A percentile compares a stretch with the other conserved stretches of the same genome.
These are phyloP conservation scores for Phocides pigmalion DNA, from an alignment of 1,140 invertebrate genomes.

Conservation along the genomic window DNA sequence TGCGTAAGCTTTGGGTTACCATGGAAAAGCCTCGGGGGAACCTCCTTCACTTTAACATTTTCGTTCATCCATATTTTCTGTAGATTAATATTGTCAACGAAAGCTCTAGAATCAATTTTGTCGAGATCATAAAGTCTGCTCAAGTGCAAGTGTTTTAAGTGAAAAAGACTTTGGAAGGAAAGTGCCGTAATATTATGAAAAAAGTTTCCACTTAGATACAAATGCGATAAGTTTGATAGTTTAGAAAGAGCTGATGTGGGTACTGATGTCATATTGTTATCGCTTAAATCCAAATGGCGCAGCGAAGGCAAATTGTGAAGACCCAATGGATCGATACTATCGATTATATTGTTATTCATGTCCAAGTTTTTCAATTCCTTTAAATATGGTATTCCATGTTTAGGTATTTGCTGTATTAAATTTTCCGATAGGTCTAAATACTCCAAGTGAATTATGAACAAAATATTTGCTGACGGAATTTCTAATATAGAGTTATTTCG, in stretches of 20 bases:
- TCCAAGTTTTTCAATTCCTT: slow-evolving; percentile 87
- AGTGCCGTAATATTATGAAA: slow-evolving; percentile 87
- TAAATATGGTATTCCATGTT: slow-evolving; percentile 87
- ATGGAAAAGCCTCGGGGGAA: slow-evolving; percentile 90
- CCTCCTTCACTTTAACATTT: slow-evolving; percentile 87
- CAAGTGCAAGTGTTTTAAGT: slow-evolving; percentile 89
- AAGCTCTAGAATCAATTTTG: slow-evolving; percentile 89
- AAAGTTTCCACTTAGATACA: slow-evolving; percentile 91
- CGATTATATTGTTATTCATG: slow-evolving; percentile 89
- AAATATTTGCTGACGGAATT: slow-evolving; percentile 88
- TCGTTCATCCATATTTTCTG: slow-evolving; percentile 91
- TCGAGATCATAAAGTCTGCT: slow-evolving; percentile 87
- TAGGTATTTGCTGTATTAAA: slow-evolving; percentile 87
- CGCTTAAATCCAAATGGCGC: slow-evolving; percentile 89
- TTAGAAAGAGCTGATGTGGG: slow-evolving; percentile 90
- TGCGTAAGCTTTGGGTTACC: slow-evolving; percentile 89
- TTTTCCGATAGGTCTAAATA: slow-evolving; percentile 89
- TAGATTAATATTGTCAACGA: slow-evolving; percentile 93
- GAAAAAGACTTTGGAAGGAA: slow-evolving; percentile 92
- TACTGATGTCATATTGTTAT: slow-evolving; percentile 91
- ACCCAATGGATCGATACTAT: slow-evolving; percentile 86
- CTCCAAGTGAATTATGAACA: slow-evolving; percentile 86
- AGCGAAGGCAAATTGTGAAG: slow-evolving; percentile 89
- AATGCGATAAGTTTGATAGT: slow-evolving; percentile 88
- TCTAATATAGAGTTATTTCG: slow-evolving; percentile 91